Percentiles rank a stretch among this genome's conserved stretches.
phyloP scores from a whole-genome alignment of 2,113 vertebrate genomes.

The Gavialis gangeticus region DNA sequence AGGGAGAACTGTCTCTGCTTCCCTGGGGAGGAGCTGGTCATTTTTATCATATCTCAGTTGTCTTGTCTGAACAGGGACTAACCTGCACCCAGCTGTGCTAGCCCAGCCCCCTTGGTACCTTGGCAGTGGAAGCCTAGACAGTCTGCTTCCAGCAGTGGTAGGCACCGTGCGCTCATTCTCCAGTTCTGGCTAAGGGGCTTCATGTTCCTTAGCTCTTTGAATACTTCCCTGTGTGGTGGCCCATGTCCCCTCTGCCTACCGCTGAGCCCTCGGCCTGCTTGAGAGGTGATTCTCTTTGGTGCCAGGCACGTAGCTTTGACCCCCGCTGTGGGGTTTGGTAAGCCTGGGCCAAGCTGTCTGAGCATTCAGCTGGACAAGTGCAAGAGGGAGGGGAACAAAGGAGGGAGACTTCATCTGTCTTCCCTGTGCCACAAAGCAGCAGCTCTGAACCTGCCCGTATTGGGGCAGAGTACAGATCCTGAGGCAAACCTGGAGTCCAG shows the following conservation, averaged over 20 bases:
- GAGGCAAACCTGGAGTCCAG: too few relatives aligned
- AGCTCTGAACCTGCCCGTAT: too few relatives aligned
- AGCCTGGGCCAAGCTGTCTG: background rate
- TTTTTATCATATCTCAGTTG: background rate
- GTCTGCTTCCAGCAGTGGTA: background rate
- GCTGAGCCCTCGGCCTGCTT: background rate
- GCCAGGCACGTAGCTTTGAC: too few relatives aligned
- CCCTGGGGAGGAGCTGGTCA: accelerated
- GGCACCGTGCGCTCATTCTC: background rate
- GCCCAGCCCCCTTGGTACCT: accelerated
- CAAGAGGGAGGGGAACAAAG: too few relatives aligned
- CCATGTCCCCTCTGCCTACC: background rate
- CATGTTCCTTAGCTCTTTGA: background rate
- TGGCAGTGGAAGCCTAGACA: accelerated
- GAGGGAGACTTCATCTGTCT: too few relatives aligned
- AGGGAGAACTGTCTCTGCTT: accelerated
- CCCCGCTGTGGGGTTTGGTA: too few relatives aligned
- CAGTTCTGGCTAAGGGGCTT: accelerated
- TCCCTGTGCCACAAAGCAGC: too few relatives aligned
- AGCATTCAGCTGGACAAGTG: background rate
- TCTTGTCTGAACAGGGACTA: accelerated
- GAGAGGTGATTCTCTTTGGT: too few relatives aligned
- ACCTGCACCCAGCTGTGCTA: background rate
- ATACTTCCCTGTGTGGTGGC: background rate
- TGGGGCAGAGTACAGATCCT: too few relatives aligned